Evolutionary conservation across 2,797 vertebrate genomes (phyloP), one percentile per base, ranked within the genome.

Genomic region (Columba guinea): DNA sequence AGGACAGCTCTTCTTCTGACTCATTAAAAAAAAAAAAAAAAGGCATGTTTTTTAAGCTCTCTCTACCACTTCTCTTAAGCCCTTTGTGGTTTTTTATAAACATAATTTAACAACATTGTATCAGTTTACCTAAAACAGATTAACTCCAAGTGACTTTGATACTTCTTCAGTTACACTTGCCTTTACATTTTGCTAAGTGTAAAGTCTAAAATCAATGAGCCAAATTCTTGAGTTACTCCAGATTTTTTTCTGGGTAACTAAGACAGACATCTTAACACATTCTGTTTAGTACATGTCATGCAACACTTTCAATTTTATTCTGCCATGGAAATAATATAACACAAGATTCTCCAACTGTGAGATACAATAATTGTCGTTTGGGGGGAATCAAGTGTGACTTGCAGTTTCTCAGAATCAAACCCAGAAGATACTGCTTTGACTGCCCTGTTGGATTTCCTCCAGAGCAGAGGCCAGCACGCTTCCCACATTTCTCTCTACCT

Each of bases 61-160:
- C 91, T 91, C 60, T 81, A 94, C 86, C 93, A 71, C 90, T 95
- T 91, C 84, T 95, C 77, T 91, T 79, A 82, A 96, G 49, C 80
- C 87, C 83, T 96, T 96, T 95, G 85, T 86, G 89, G 13, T 85
- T 80, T 92, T 94, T 92, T 93, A 93, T 95, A 92, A 95, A 97
- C 95, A 96, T 83, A 76, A 97, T 97, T 98, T 97, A 97, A 96
- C 97, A 97, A 90, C 93, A 95, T 97, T 97, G 96, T 97, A 97
- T 98, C 90, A 65, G 20, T 97, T 98, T 97, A 97, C 96, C 96
- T 95, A 97, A 97, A 97, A 97, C 94, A 97, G 97, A 97, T 96
- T 97, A 97, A 97, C 97, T 97, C 94, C 69, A 90, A 96, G 96
- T 97, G 96, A 92, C 87, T 96, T 96, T 92, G 90, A 93, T 90